Base-by-base conservation (phyloP, 1,140 invertebrate genomes). In the Cotesia typhae region DNA sequence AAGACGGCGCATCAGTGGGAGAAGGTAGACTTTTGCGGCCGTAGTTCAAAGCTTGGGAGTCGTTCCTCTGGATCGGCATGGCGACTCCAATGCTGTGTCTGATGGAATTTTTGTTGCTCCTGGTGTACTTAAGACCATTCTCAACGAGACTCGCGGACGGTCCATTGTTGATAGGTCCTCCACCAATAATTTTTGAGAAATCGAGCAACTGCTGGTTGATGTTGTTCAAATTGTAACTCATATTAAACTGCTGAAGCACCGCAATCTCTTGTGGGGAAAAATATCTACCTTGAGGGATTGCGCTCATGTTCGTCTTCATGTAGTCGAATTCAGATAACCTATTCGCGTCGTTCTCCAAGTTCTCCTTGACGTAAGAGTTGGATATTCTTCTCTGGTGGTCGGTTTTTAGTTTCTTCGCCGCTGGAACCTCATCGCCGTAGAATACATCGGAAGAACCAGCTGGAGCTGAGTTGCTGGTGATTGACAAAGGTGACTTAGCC, bases 401-500 rank as follows among this genome's bases (percentile, higher is more conserved):
- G 12, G 71, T 61, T n/a, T 81, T 83, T 6, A 70, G 4, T 10
- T 77, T 75, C 52, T 83, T 83, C 1, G 36, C 51, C 9, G 66
- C 65, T 1, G 78, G 77, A 14, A 78, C 72, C 38, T 83, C 81
- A 66, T 83, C 82, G 73, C 81, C 82, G 0, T 80, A 82, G 0
- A 78, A 55, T 70, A 72, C 77, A 7, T 71, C 74, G 9, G 3
- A 69, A 20, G n/a, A 41, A n/a, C 52, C 57, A 37, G 67, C 75
- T 14, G 76, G 77, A 28, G 85, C 70, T 52, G 87, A 67, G 66
- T 90, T 78, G 20, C 88, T 87, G 17, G 89, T 88, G 57, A 89
- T 89, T 57, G 90, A 89, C 12, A 86, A 80, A 0, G 80, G 79
- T 17, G 81, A 83, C 14, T 81, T 82, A 0, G 83, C 82, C 51